These are phyloP conservation scores for Epiblema foenella DNA, from an alignment of 2,888 invertebrate species.

Conservation along the genomic window DNA sequence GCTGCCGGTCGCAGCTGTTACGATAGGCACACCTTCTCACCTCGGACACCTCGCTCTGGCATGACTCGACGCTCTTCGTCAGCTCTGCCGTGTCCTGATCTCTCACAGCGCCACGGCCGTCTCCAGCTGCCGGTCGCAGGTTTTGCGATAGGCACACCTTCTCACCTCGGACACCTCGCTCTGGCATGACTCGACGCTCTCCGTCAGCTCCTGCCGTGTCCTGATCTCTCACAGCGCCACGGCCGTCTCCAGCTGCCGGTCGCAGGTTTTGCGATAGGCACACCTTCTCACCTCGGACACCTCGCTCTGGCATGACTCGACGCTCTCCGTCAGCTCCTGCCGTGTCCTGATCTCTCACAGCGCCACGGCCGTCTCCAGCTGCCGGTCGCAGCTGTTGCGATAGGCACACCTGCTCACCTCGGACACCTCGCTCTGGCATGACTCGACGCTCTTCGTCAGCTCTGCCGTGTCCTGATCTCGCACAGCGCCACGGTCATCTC, in stretches of 20 bases:
- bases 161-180: conserved; percentile 94
- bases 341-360: conserved; percentile 97
- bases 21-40: conserved; percentile 87
- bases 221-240: conserved; percentile 97
- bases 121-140: conserved; percentile 95
- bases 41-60: conserved; percentile 96
- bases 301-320: conserved; percentile 97
- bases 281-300: conserved; percentile 89
- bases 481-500: conserved; percentile 97
- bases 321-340: conserved; percentile 96
- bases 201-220: conserved; percentile 95
- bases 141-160: conserved; percentile 91
- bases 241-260: conserved; percentile 96
- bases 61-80: conserved; percentile 97
- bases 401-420: conserved; percentile 98
- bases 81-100: conserved; percentile 95
- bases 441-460: conserved; percentile 96
- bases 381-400: conserved; percentile 95
- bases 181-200: conserved; percentile 97
- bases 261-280: conserved; percentile 95
- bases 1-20: conserved; percentile 96
- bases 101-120: conserved; percentile 97
- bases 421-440: conserved; percentile 98
- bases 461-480: conserved; percentile 96
- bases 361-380: conserved; percentile 96